Evolutionary conservation across 2,113 vertebrate species (phyloP).

Genomic region (Thamnophis sirtalis): DNA sequence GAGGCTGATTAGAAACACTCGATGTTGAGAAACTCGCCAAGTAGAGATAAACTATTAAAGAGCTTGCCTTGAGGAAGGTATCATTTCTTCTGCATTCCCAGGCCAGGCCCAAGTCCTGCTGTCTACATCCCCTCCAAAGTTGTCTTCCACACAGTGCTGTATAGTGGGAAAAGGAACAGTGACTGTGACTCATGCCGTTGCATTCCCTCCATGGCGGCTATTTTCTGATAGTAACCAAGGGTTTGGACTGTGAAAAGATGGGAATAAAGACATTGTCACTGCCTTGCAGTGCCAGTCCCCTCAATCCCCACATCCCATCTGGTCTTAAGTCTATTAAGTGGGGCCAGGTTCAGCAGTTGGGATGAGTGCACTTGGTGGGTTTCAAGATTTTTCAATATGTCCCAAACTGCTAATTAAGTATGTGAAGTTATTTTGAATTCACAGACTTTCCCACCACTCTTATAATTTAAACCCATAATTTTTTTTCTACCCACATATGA

Average conservation of each 20-base stretch:
- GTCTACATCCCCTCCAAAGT: rapidly evolving
- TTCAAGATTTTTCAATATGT: conserved; percentile 30
- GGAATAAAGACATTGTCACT: background rate
- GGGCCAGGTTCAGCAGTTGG: background rate
- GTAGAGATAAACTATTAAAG: background rate
- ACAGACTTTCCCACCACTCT: conserved; percentile 25
- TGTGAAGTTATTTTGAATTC: background rate
- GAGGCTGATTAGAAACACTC: background rate
- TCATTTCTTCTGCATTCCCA: background rate
- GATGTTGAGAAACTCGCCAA: background rate
- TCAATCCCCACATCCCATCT: conserved; percentile 8
- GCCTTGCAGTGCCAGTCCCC: background rate
- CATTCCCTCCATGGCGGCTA: background rate
- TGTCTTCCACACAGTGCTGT: background rate
- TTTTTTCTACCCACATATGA: conserved; percentile 16
- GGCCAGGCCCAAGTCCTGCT: rapidly evolving
- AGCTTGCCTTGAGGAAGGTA: background rate
- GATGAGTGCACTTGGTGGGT: conserved; percentile 17
- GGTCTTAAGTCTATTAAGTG: background rate
- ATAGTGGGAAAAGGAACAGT: background rate
- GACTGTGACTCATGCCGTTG: background rate
- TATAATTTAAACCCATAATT: background rate
- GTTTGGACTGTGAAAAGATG: background rate
- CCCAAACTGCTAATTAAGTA: conserved; percentile 18
- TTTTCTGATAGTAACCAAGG: background rate